Conservation (phyloP, 1,140 invertebrate species). For the Magallana gigas region DNA sequence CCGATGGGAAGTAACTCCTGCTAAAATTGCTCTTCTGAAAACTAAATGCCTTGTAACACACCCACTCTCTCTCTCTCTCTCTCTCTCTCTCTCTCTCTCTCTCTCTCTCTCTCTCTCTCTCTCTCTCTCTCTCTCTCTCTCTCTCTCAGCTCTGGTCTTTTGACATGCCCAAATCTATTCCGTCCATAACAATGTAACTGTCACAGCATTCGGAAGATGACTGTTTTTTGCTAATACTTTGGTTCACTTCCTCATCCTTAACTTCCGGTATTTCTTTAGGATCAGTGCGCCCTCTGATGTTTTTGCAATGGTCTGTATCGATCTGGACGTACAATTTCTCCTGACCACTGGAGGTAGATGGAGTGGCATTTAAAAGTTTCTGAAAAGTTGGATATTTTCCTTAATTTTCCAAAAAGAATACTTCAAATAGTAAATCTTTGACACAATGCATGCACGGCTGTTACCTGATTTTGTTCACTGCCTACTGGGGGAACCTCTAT, state of each 20-base stretch:
- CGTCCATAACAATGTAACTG: not conserved
- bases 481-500: not conserved
- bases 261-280: not conserved
- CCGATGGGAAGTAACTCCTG: no score
- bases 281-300: not conserved
- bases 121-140: conserved; percentile 1
- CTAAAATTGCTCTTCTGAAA: no score
- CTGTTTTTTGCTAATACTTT: not conserved
- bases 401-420: no score
- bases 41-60: no score
- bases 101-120: conserved; percentile 12
- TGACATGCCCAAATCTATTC: not conserved
- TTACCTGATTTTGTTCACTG: not conserved
- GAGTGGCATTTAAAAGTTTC: not conserved
- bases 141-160: not conserved
- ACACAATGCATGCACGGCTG: no score
- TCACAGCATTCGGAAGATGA: not conserved
- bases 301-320: not conserved
- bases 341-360: not conserved
- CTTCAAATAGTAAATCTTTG: no score
- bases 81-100: not conserved
- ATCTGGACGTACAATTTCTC: not conserved
- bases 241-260: not conserved
- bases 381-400: not conserved
- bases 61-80: no score